Evolutionary conservation across 2,113 vertebrate species (phyloP), one percentile per base, ranked within the genome.

Genomic region (Myiozetetes cayanensis): DNA sequence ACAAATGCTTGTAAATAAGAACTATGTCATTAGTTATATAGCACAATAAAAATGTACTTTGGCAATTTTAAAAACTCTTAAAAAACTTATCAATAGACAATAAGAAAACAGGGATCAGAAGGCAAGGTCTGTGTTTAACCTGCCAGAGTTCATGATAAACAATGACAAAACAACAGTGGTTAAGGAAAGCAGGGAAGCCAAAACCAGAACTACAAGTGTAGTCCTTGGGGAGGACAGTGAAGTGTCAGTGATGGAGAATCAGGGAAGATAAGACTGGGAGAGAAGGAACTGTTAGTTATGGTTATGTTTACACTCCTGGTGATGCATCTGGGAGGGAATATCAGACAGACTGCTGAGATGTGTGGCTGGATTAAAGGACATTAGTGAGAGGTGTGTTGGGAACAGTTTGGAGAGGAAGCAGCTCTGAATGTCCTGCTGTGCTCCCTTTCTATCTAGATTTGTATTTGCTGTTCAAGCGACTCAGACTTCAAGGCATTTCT

Each of bases 51-150:
- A 89, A 85, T 53, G 77, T 89, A 89, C 74, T 82, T 73, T 31
- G 31, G 81, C 31, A 89, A 89, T 82, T 94, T 91, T 24, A 33
- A 96, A 79, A 92, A 56, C 41, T 46, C 58, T 78, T 94, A 81
- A 94, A 95, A 59, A 58, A 39, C 9, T 63, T 95, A 41, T 85
- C 78, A 95, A 96, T 93, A 90, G 68, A 89, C 87, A 96, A 91
- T 82, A 81, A 74, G 74, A 21, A 89, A 91, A 70, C 2, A 62
- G 43, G 37, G 14, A 66, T 91, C 66, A 87, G 86, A 75, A 87
- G 56, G 22, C 62, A 81, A 15, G 12, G 76, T 67, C 65, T 82
- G 70, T 8, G 37, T 52, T 85, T 70, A 79, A 87, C 62, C 13
- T 21, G 19, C 11, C 3, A 2, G 19, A 72, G 80, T 5, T 61